Evolutionary conservation across 2,888 invertebrate genomes (phyloP), one percentile per base, ranked within the genome.

Genomic region (Sinopyrophorus schimmeli): DNA sequence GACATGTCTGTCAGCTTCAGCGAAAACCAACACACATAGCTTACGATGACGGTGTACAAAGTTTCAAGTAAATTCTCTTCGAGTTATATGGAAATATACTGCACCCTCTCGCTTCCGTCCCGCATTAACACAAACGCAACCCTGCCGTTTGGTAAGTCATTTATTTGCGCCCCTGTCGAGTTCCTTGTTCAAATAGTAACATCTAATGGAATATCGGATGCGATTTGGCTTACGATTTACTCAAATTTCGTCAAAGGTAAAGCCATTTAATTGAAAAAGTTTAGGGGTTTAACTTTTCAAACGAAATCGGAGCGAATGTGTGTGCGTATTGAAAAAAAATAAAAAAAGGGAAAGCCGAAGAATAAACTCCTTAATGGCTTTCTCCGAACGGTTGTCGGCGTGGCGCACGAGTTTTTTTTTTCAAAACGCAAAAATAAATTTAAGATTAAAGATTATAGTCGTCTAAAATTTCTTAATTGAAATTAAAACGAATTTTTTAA

Each of bases 181-280:
- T 56, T 64, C 60, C 63, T 63, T 64, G 64, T 66, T 64, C 64
- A 67, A 67, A 68, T 66, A 67, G 60, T 63, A 63, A 62, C 62
- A 60, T 67, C 63, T 68, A 68, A 67, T 68, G 67, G 67, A 67
- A 68, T 68, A 67, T 62, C 62, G 64, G 63, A 68, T 67, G 65
- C 59, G 65, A 66, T 65, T 66, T 58, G 55, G 60, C 47, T 53
- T 38, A 46, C 59, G 58, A 62, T 62, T 62, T 62, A 58, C 52
- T 41, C 54, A 50, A 39, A 46, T 48, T 38, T 52, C 54, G 55
- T 59, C 56, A 55, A 39, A 50, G 35, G 35, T 28, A 39, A 40
- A 48, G 48, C 48, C 23, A 31, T 32, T 47, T 31, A 44, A 52
- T 47, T 42, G 17, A 31, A 47, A 32, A 47, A 47, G 34, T 35